phyloP scores from a whole-genome alignment of 1,140 invertebrate genomes.

The Cydia pomonella region DNA sequence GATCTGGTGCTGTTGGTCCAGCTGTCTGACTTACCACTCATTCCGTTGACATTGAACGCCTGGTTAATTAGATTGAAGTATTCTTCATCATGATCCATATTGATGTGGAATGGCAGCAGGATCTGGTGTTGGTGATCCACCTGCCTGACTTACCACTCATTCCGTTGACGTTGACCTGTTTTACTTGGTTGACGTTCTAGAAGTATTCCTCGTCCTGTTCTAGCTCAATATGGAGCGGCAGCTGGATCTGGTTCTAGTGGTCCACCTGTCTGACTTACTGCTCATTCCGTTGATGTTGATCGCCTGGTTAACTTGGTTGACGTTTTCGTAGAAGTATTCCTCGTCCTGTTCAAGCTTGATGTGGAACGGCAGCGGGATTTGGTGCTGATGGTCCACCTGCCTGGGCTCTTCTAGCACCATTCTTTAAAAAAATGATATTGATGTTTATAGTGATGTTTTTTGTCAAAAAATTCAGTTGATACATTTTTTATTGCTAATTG shows the following conservation, averaged over 20 bases:
- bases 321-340: constrained; percentile 71
- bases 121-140: constrained; percentile 32
- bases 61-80: constrained; percentile 65
- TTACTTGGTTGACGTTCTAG: too few species aligned
- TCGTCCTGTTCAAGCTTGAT: constrained; percentile 74
- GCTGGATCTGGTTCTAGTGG: too few species aligned
- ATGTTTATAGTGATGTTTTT: too few species aligned
- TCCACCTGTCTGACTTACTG: too few species aligned
- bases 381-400: not conserved
- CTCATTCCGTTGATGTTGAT: constrained; percentile 50
- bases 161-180: too few species aligned
- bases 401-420: constrained; percentile 43
- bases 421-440: not conserved
- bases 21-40: constrained; percentile 73
- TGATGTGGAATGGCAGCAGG: constrained; percentile 69
- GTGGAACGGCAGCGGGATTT: constrained; percentile 62
- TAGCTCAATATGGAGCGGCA: too few species aligned
- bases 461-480: too few species aligned
- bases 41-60: constrained; percentile 42
- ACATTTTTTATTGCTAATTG: too few species aligned
- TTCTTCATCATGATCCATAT: constrained; percentile 66
- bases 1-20: constrained; percentile 32
- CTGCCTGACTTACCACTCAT: too few species aligned
- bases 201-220: too few species aligned
- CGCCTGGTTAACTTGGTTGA: constrained; percentile 56